These are phyloP conservation scores for Penelope pileata DNA, from an alignment of 2,113 vertebrate genomes.

Conservation along the genomic window DNA sequence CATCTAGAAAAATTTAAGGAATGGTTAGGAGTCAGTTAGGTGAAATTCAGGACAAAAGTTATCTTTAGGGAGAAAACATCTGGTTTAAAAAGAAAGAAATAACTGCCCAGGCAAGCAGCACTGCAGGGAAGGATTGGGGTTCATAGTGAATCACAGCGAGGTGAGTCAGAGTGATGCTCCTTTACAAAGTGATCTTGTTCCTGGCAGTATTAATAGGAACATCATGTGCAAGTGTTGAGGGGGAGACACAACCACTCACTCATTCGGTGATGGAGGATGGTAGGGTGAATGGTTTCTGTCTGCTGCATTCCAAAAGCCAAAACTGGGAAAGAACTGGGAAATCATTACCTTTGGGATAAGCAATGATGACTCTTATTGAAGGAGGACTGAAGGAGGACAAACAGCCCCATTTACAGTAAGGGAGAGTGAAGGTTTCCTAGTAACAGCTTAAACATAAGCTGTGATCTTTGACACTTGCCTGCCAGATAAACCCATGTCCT, in stretches of 20 bases:
- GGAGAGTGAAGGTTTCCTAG: background rate
- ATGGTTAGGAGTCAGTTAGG: conserved; percentile 14
- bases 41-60: conserved; percentile 27
- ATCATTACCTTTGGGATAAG: background rate
- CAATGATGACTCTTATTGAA: background rate
- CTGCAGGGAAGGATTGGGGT: background rate
- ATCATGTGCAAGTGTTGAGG: background rate
- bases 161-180: background rate
- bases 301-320: background rate
- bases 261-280: background rate
- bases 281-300: background rate
- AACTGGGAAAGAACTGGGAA: background rate
- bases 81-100: conserved; percentile 22
- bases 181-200: background rate
- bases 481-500: too few relatives aligned
- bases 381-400: background rate
- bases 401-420: background rate
- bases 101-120: conserved; percentile 3
- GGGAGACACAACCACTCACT: background rate
- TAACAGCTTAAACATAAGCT: background rate
- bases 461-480: background rate
- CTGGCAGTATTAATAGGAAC: background rate
- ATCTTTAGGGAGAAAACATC: conserved; percentile 25
- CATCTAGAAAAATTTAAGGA: background rate
- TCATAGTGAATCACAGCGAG: background rate